phyloP scores from a whole-genome alignment of 2,888 invertebrate genomes.

The Heliconius charithonia region DNA sequence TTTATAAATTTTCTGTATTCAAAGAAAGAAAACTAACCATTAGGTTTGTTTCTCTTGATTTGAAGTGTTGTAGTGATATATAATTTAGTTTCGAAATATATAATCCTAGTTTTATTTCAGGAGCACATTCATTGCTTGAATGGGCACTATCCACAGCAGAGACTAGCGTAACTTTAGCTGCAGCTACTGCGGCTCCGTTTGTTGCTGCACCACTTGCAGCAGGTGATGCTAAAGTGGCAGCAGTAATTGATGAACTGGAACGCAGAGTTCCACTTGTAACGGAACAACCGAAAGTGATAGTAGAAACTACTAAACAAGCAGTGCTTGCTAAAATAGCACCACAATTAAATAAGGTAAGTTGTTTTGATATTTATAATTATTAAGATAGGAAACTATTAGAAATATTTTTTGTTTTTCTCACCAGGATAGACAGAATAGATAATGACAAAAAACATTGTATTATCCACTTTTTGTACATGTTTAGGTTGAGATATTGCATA shows the following conservation, averaged over 20 bases:
- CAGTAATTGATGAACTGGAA: conserved; percentile 86
- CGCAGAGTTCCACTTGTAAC: conserved; percentile 86
- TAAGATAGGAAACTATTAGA: no score
- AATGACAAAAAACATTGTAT: no score
- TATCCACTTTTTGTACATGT: no score
- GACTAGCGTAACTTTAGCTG: conserved; percentile 85
- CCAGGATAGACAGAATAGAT: no score
- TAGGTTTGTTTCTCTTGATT: not conserved
- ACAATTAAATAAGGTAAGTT: conserved; percentile 78
- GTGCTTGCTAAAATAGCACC: conserved; percentile 84
- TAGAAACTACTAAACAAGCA: conserved; percentile 83
- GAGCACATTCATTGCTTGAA: conserved; percentile 86
- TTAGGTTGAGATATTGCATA: no score
- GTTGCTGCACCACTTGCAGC: conserved; percentile 77
- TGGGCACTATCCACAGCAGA: conserved; percentile 88
- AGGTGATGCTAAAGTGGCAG: conserved; percentile 87
- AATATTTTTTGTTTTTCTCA: no score
- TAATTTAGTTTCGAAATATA: not conserved
- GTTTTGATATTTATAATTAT: not conserved
- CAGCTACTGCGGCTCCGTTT: conserved; percentile 85
- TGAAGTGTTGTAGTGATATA: no score
- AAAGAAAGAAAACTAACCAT: no score
- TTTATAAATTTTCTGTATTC: not conserved
- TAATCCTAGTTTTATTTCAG: conserved; percentile 58
- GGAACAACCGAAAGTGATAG: conserved; percentile 85